Evolutionary conservation across 2,888 invertebrate species (phyloP).

Genomic region (Theristus sp.): DNA sequence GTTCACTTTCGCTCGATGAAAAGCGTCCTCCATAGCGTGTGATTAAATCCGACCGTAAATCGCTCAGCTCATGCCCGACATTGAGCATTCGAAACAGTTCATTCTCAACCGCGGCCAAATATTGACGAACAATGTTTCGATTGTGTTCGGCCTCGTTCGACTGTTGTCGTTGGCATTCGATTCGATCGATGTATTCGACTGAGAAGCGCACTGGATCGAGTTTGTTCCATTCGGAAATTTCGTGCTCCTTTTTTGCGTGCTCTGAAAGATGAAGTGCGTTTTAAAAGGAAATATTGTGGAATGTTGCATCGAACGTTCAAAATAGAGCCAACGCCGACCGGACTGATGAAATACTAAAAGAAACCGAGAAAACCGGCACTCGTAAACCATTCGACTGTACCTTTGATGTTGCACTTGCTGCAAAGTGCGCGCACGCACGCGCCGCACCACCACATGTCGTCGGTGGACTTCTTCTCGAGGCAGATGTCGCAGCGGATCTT

Average conservation of each 20-base stretch:
- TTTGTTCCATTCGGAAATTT: slow-evolving; percentile 8
- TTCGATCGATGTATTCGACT: slow-evolving; percentile 6
- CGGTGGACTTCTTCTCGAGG: slow-evolving; percentile 7
- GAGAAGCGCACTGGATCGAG: slow-evolving; percentile 8
- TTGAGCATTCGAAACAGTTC: not conserved
- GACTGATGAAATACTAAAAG: no score
- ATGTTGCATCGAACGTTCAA: no score
- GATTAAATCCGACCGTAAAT: not conserved
- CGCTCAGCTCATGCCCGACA: not conserved
- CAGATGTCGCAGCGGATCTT: slow-evolving; percentile 9
- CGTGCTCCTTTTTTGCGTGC: slow-evolving; percentile 5
- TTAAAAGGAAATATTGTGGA: no score
- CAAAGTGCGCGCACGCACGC: slow-evolving; percentile 5
- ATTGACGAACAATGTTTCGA: not conserved
- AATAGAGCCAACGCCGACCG: no score
- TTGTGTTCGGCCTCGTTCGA: slow-evolving; percentile 3
- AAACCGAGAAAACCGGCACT: no score
- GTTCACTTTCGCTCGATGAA: not conserved
- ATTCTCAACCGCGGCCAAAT: not conserved
- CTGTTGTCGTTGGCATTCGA: slow-evolving; percentile 3
- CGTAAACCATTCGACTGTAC: no score
- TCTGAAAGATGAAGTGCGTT: no score
- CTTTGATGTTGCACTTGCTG: slow-evolving; percentile 10
- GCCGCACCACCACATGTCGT: slow-evolving; percentile 8
- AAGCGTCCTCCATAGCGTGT: not conserved